Conservation (phyloP, 2,797 vertebrate species). For the Trematomus bernacchii region DNA sequence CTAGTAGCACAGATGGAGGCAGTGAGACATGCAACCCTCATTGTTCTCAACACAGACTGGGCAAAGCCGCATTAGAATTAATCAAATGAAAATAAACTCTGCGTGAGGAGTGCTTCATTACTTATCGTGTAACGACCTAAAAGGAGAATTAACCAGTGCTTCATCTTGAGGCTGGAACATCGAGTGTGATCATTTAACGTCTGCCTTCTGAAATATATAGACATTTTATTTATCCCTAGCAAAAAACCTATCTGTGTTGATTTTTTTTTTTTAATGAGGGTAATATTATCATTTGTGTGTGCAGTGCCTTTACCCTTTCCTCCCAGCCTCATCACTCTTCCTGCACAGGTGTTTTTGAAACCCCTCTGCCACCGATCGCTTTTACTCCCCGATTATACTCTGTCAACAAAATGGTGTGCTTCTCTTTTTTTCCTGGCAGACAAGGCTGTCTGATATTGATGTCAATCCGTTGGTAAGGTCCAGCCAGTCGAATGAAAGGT, state of each 20-base stretch:
- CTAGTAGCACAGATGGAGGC: constrained; percentile 83
- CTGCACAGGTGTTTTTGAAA: constrained; percentile 43
- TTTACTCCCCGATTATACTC: constrained; percentile 42
- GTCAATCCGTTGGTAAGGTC: constrained; percentile 61
- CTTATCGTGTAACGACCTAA: constrained; percentile 36
- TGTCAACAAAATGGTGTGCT: constrained; percentile 39
- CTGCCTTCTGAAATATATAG: constrained; percentile 15
- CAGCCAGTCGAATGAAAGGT: constrained; percentile 71
- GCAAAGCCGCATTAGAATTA: constrained; percentile 66
- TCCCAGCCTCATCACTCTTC: constrained; percentile 21
- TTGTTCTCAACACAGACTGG: constrained; percentile 71
- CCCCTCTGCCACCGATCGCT: constrained; percentile 25
- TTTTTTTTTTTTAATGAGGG: neutral
- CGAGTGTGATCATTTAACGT: constrained; percentile 13
- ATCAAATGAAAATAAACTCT: constrained; percentile 74
- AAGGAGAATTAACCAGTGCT: constrained; percentile 40
- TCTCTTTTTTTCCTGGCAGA: constrained; percentile 49
- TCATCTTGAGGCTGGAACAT: constrained; percentile 17
- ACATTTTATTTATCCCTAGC: neutral
- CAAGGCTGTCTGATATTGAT: constrained; percentile 66
- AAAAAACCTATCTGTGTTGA: neutral
- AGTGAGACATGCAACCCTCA: constrained; percentile 79
- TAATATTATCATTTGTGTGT: constrained; percentile 21
- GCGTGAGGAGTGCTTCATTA: constrained; percentile 55
- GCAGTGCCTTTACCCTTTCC: constrained; percentile 2